These are phyloP conservation scores for Copsychus sechellarum DNA, from an alignment of 2,113 vertebrate genomes.

Conservation along the genomic window DNA sequence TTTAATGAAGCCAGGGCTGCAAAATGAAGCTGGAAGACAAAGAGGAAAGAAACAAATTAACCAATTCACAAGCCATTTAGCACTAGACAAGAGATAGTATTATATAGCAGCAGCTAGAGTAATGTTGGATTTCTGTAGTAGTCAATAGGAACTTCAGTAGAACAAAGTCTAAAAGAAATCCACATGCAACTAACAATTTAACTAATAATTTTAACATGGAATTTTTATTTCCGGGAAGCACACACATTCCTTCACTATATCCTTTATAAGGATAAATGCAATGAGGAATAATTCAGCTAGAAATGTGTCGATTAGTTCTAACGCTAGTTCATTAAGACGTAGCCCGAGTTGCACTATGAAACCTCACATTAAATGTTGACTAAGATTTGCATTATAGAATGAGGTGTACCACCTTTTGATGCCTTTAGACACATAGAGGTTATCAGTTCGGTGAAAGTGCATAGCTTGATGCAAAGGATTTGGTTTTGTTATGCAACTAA, in stretches of 20 bases:
- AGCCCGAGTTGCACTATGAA: background rate
- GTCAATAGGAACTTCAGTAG: background rate
- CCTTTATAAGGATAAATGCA: background rate
- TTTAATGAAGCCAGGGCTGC: conserved; percentile 88
- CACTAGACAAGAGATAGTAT: background rate
- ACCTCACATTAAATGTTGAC: background rate
- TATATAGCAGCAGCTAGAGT: background rate
- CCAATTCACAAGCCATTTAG: background rate
- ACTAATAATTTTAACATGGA: background rate
- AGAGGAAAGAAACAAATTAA: conserved; percentile 16
- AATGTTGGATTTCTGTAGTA: background rate
- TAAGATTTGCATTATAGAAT: background rate
- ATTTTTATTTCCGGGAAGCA: background rate
- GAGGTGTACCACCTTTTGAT: background rate
- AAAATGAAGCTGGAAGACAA: conserved; percentile 79
- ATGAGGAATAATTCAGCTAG: background rate
- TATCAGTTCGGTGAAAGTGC: background rate
- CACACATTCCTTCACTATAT: background rate
- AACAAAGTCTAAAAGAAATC: background rate
- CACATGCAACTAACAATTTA: background rate
- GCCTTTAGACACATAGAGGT: background rate
- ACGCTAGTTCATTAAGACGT: rapidly evolving
- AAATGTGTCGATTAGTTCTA: background rate
- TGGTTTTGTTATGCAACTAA: background rate
- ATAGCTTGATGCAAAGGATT: background rate